These are phyloP conservation scores for Lochmaea crataegi DNA, from an alignment of 2,888 invertebrate genomes.

Conservation along the genomic window DNA sequence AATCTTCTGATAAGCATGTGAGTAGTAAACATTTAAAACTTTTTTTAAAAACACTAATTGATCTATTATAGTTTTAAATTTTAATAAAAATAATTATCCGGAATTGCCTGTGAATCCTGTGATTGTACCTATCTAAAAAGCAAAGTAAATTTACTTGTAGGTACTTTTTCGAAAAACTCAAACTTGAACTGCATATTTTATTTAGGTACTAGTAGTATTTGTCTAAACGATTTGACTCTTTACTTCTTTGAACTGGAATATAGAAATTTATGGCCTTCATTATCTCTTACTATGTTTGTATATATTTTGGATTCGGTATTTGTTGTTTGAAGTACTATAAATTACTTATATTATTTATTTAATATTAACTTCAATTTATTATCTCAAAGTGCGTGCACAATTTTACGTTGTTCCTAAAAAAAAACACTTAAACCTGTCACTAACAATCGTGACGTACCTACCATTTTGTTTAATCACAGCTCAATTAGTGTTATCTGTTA, in stretches of 20 bases:
- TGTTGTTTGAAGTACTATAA: not conserved
- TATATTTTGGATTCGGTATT: not conserved
- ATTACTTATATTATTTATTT: not conserved
- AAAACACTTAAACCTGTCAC: not conserved
- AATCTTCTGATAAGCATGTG: too few species aligned
- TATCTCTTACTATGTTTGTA: not conserved
- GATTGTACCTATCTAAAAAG: too few species aligned
- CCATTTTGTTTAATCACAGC: too few species aligned
- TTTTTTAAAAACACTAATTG: too few species aligned
- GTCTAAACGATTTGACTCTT: not conserved
- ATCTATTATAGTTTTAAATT: too few species aligned
- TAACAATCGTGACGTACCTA: not conserved
- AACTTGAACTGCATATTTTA: too few species aligned
- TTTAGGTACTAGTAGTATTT: too few species aligned
- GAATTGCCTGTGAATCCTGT: too few species aligned
- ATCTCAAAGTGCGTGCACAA: not conserved
- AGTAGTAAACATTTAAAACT: too few species aligned
- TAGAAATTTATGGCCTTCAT: not conserved
- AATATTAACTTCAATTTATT: not conserved
- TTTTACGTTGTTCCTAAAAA: not conserved
- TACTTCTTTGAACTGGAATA: slow-evolving; percentile 1
- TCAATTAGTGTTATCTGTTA: not conserved
- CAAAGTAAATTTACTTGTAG: too few species aligned
- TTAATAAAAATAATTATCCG: too few species aligned
- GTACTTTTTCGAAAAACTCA: too few species aligned